phyloP scores from a whole-genome alignment of 1,140 invertebrate species.

The Geopemphigus sp. region DNA sequence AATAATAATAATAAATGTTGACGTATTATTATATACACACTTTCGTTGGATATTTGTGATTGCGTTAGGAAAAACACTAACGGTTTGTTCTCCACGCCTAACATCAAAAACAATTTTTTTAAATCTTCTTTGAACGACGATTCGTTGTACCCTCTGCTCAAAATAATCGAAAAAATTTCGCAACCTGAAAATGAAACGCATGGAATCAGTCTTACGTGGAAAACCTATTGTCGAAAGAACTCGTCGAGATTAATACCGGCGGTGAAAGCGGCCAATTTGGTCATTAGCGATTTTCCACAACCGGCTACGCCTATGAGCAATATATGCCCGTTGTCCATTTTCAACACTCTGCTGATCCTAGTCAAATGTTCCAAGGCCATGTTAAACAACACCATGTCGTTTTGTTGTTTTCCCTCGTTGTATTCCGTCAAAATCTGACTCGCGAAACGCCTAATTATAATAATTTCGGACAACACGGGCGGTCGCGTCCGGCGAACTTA shows the following conservation, averaged over 20 bases:
- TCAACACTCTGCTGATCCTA: constrained; percentile 75
- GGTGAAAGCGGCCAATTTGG: constrained; percentile 70
- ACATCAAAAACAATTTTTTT: constrained; percentile 71
- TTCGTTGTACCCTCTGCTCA: constrained; percentile 79
- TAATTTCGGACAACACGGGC: too few relatives aligned
- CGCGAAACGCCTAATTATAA: too few relatives aligned
- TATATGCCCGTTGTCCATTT: constrained; percentile 80
- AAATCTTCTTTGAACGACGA: constrained; percentile 79
- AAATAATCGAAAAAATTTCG: constrained; percentile 78
- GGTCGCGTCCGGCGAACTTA: too few relatives aligned
- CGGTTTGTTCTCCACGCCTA: constrained; percentile 75
- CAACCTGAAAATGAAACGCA: constrained; percentile 58
- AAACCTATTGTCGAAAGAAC: too few relatives aligned
- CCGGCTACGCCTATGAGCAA: constrained; percentile 83
- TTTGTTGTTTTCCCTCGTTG: constrained; percentile 66
- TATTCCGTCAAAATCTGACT: constrained; percentile 86
- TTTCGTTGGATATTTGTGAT: constrained; percentile 64
- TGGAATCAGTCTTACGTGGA: too few relatives aligned
- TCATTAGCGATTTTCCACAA: constrained; percentile 76
- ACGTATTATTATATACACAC: constrained; percentile 50
- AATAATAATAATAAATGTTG: background rate
- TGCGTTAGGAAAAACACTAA: constrained; percentile 81
- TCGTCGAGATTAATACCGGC: constrained; percentile 58
- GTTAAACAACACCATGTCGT: constrained; percentile 83
- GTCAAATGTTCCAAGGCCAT: constrained; percentile 87